phyloP scores from a whole-genome alignment of 2,797 vertebrate species.

The Rhinoraja longicauda region DNA sequence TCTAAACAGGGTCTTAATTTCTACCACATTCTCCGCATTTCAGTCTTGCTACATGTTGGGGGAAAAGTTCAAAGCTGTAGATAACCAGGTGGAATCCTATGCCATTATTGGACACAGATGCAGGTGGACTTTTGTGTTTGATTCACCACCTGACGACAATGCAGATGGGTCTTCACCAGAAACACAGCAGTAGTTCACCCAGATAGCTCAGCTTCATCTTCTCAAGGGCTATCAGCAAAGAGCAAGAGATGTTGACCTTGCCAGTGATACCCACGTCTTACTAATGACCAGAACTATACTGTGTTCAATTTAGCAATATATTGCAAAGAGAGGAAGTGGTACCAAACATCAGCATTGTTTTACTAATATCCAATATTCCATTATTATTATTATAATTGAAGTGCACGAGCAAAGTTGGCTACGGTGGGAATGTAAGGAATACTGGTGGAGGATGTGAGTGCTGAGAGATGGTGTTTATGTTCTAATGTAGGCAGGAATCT shows the following conservation, averaged over 20 bases:
- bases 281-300: too few relatives aligned
- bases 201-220: too few relatives aligned
- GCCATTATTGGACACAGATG: background rate
- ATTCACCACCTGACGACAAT: background rate
- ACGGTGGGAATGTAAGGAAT: background rate
- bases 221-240: too few relatives aligned
- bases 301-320: background rate
- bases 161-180: too few relatives aligned
- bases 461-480: background rate
- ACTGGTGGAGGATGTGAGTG: background rate
- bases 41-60: background rate
- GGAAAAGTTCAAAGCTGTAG: background rate
- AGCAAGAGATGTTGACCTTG: too few relatives aligned
- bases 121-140: background rate
- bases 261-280: too few relatives aligned
- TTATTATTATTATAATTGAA: background rate
- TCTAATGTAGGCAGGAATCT: background rate
- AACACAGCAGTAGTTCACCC: too few relatives aligned
- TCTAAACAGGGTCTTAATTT: background rate
- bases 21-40: background rate
- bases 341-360: background rate
- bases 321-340: too few relatives aligned
- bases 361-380: background rate
- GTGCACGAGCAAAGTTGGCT: background rate
- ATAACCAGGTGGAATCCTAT: background rate